Evolutionary conservation across 2,797 vertebrate genomes (phyloP).

Genomic region (Myotis planiceps): DNA sequence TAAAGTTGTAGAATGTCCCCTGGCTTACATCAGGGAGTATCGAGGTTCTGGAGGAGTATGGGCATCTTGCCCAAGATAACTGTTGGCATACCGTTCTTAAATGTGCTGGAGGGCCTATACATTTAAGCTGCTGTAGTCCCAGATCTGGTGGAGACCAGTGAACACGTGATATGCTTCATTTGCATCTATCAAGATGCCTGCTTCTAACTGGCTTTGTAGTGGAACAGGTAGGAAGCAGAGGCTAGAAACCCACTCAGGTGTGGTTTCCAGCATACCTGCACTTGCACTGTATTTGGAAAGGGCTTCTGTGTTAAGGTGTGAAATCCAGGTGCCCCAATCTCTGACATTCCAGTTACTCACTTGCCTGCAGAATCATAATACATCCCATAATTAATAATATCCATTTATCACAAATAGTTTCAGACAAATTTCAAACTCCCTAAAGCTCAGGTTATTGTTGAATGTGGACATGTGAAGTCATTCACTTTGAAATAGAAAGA

Average conservation of each 20-base stretch:
- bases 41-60: neutral
- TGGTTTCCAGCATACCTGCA: neutral
- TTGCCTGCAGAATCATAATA: neutral
- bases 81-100: neutral
- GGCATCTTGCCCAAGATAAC: neutral
- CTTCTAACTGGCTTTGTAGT: neutral
- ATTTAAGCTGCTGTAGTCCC: neutral
- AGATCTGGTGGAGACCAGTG: neutral
- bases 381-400: conserved; percentile 4
- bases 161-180: neutral
- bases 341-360: neutral
- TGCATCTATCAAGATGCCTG: neutral
- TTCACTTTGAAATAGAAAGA: conserved; percentile 26
- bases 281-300: neutral
- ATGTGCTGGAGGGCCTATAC: neutral
- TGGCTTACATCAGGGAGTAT: neutral
- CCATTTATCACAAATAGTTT: conserved; percentile 12
- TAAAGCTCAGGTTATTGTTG: neutral
- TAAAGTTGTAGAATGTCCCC: neutral
- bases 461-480: neutral
- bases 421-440: conserved; percentile 21
- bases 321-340: neutral
- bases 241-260: neutral
- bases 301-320: neutral
- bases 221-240: neutral